Conservation (phyloP, 2,113 vertebrate genomes). For the Macheiramphus alcinus region DNA sequence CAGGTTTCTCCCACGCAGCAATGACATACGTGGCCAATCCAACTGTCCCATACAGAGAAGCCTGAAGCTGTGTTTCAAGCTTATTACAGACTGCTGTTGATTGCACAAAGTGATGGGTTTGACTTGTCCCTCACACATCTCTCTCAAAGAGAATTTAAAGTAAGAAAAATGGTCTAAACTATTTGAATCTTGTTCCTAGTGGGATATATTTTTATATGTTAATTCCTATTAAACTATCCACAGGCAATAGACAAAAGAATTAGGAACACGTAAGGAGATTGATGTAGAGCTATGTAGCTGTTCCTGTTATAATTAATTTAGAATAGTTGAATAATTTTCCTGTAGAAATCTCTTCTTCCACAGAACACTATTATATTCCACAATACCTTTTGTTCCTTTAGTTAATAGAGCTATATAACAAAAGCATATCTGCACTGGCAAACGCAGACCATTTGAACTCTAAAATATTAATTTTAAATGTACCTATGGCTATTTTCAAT, state of each 20-base stretch:
- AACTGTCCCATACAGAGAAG: not conserved
- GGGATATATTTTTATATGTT: slow-evolving; percentile 1
- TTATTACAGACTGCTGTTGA: not conserved
- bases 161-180: not conserved
- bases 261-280: slow-evolving; percentile 14
- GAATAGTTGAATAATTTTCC: slow-evolving; percentile 61
- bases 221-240: slow-evolving; percentile 36
- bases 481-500: slow-evolving; percentile 62
- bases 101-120: not conserved
- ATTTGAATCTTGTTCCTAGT: not conserved
- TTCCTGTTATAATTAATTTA: slow-evolving; percentile 52
- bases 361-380: slow-evolving; percentile 6
- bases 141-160: not conserved
- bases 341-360: slow-evolving; percentile 26
- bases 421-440: slow-evolving; percentile 28
- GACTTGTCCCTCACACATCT: not conserved
- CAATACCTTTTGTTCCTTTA: slow-evolving; percentile 56
- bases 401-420: slow-evolving; percentile 59
- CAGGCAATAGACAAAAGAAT: slow-evolving; percentile 31
- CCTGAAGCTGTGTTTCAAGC: not conserved
- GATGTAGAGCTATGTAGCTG: slow-evolving; percentile 17
- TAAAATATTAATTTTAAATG: slow-evolving; percentile 68
- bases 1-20: not conserved
- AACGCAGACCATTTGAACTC: slow-evolving; percentile 56
- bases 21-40: not conserved